phyloP scores from a whole-genome alignment of 30 jellyfish, hydroid and myxozoan species.

The Cassiopea andromeda region DNA sequence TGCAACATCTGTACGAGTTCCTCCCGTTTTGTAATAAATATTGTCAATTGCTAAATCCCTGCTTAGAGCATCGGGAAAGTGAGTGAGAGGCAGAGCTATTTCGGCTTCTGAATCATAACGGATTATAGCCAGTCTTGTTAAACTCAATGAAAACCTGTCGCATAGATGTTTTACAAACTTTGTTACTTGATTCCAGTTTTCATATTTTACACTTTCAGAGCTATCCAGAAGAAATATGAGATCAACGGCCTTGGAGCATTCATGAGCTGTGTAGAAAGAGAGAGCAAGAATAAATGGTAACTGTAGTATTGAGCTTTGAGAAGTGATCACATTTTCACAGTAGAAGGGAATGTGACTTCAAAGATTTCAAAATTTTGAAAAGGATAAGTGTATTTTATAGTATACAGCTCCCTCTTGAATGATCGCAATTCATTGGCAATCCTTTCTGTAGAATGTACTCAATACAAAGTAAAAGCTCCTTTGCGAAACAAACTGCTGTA shows the following conservation, averaged over 20 bases:
- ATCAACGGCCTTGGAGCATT: slow-evolving; percentile 91
- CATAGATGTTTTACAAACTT: slow-evolving; percentile 84
- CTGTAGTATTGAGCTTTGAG: no score
- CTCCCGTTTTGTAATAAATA: slow-evolving; percentile 96
- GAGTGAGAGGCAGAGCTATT: slow-evolving; percentile 86
- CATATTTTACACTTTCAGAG: slow-evolving; percentile 93
- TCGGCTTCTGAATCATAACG: slow-evolving; percentile 97
- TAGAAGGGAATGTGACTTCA: no score
- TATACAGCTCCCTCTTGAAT: no score
- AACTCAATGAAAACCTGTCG: slow-evolving; percentile 71
- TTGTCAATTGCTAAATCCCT: slow-evolving; percentile 89
- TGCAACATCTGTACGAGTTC: slow-evolving; percentile 96
- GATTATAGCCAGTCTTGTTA: slow-evolving; percentile 84
- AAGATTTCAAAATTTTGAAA: no score
- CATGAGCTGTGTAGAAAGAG: slow-evolving; percentile 4
- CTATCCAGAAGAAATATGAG: slow-evolving; percentile 90
- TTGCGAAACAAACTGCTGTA: no score
- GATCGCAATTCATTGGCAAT: no score
- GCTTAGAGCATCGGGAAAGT: slow-evolving; percentile 76
- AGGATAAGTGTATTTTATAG: no score
- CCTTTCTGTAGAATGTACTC: no score
- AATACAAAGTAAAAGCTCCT: no score
- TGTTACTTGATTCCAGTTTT: slow-evolving; percentile 86
- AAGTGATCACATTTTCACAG: no score
- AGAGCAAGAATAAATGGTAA: no score